Evolutionary conservation across 2,113 vertebrate species (phyloP).

Genomic region (Oreocharis arfaki): DNA sequence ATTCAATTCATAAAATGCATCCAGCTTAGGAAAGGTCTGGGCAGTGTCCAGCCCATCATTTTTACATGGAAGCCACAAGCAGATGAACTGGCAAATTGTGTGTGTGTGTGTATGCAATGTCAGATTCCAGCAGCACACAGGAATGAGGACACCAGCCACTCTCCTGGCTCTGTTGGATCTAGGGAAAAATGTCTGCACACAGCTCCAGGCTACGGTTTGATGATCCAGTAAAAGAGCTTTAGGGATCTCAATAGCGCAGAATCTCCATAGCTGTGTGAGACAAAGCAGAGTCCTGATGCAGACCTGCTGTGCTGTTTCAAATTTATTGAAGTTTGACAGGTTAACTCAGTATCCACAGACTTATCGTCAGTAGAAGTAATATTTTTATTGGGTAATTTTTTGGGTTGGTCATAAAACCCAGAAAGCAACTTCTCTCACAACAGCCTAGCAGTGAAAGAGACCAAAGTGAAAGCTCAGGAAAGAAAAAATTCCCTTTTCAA

Average conservation of each 20-base stretch:
- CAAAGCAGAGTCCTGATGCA: neutral
- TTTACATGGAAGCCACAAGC: neutral
- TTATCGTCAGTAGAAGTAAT: neutral
- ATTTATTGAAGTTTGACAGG: neutral
- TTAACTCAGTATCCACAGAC: neutral
- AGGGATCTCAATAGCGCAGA: neutral
- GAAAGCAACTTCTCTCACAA: neutral
- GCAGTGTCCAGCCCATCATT: neutral
- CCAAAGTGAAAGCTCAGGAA: neutral
- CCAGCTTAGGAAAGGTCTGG: neutral
- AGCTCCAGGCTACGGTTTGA: neutral
- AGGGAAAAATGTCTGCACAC: neutral
- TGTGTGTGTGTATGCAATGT: fast-evolving
- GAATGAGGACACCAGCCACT: neutral
- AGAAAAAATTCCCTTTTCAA: neutral
- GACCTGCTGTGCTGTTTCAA: neutral
- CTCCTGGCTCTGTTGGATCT: neutral
- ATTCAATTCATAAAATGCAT: neutral
- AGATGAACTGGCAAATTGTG: neutral
- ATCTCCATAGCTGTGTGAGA: neutral
- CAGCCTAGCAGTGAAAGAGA: neutral
- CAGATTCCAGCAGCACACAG: neutral
- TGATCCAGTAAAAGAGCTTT: neutral
- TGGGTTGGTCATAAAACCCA: neutral
- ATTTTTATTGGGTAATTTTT: neutral